Percentiles rank a stretch among this genome's conserved stretches.
These are phyloP conservation scores for Gymnocypris eckloni DNA, from an alignment of 2,797 vertebrate genomes.

Conservation along the genomic window DNA sequence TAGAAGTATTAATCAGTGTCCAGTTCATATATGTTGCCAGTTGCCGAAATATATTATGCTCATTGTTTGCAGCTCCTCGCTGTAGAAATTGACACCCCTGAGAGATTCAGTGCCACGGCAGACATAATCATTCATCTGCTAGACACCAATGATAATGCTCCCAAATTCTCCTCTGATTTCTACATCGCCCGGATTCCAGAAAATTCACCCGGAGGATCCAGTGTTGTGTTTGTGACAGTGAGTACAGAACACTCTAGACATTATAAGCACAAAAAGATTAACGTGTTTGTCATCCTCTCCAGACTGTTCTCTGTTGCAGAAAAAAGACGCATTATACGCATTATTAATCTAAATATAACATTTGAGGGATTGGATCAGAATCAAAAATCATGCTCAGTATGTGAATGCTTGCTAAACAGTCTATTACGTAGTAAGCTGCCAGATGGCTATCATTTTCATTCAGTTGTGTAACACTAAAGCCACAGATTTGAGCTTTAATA, in stretches of 20 bases:
- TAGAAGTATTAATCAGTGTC: background rate
- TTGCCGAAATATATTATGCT: background rate
- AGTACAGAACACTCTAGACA: constrained; percentile 72
- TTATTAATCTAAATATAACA: constrained; percentile 77
- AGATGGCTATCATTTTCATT: constrained; percentile 83
- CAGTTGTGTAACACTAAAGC: constrained; percentile 79
- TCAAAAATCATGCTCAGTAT: constrained; percentile 73
- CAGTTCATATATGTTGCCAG: background rate
- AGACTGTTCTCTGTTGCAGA: constrained; percentile 65
- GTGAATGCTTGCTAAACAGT: constrained; percentile 68
- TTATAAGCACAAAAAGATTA: constrained; percentile 21
- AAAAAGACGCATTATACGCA: constrained; percentile 60
- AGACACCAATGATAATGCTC: constrained; percentile 96
- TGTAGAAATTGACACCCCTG: constrained; percentile 91
- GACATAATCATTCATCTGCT: constrained; percentile 89
- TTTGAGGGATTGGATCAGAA: constrained; percentile 69
- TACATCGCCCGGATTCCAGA: constrained; percentile 94
- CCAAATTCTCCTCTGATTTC: constrained; percentile 92
- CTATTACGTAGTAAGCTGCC: constrained; percentile 75
- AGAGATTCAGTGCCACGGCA: constrained; percentile 94
- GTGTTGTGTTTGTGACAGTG: constrained; percentile 92
- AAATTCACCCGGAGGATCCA: constrained; percentile 93
- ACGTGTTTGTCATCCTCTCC: constrained; percentile 60
- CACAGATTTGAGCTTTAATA: constrained; percentile 64
- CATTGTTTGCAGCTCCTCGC: constrained; percentile 85